Percentiles rank a stretch among this genome's conserved stretches.
phyloP scores from a whole-genome alignment of 2,797 vertebrate genomes.

The Caiman crocodilus region DNA sequence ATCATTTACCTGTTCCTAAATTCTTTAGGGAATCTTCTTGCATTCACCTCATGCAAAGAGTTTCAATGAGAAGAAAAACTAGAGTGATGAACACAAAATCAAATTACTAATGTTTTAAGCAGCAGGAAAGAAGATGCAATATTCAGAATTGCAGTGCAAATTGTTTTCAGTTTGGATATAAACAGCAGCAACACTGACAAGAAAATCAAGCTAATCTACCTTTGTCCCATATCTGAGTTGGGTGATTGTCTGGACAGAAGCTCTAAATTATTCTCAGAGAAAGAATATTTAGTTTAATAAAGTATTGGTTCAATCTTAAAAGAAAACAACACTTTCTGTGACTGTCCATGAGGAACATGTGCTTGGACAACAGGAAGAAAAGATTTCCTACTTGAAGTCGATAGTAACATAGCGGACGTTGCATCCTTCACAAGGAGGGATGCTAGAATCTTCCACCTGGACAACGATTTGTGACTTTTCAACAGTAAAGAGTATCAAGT shows the following conservation, averaged over 20 bases:
- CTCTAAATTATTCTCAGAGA: neutral
- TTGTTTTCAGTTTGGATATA: neutral
- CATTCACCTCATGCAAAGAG: neutral
- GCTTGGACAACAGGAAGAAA: neutral
- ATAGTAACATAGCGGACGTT: fast-evolving
- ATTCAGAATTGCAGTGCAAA: neutral
- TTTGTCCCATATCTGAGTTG: neutral
- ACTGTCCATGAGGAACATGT: neutral
- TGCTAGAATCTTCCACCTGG: neutral
- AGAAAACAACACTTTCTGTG: neutral
- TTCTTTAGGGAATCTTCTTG: neutral
- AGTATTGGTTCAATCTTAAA: neutral
- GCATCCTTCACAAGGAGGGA: neutral
- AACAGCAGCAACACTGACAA: neutral
- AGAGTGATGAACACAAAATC: neutral
- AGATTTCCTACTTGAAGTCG: conserved; percentile 1
- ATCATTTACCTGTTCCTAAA: too few species aligned
- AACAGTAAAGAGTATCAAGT: neutral
- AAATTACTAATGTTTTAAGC: neutral
- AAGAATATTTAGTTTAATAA: neutral
- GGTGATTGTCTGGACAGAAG: neutral
- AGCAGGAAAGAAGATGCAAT: neutral
- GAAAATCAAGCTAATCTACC: neutral
- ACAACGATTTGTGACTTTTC: neutral
- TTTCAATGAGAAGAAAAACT: neutral